Percentiles rank a stretch among this genome's conserved stretches.
Conservation (phyloP, 2,888 invertebrate genomes). For the Nemoura dubitans region DNA sequence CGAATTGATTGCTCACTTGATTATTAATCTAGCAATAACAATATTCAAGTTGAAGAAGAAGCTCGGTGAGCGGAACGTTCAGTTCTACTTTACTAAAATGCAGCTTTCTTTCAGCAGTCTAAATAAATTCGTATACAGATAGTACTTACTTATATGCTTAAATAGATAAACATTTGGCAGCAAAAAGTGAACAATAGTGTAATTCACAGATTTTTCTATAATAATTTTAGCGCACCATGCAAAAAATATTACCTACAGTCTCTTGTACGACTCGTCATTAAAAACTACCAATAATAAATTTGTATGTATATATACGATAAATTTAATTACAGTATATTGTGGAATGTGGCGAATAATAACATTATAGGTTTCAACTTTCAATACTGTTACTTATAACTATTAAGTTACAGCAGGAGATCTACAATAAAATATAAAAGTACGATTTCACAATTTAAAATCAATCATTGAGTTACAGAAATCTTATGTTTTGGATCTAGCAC, state of each 20-base stretch:
- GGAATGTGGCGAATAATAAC: not conserved
- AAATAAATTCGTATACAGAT: too few relatives aligned
- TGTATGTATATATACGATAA: not conserved
- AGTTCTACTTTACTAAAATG: too few relatives aligned
- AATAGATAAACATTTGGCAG: not conserved
- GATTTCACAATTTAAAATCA: not conserved
- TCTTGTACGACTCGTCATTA: not conserved
- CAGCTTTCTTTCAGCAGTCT: too few relatives aligned
- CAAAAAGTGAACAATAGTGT: not conserved
- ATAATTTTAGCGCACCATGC: not conserved
- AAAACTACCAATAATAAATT: not conserved
- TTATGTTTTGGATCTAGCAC: not conserved
- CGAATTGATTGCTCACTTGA: too few relatives aligned
- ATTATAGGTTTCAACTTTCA: too few relatives aligned
- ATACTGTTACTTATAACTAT: not conserved
- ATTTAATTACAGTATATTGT: not conserved
- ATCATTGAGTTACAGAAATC: not conserved
- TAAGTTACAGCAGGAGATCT: not conserved
- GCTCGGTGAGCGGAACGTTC: too few relatives aligned
- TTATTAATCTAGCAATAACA: too few relatives aligned
- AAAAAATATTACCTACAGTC: not conserved
- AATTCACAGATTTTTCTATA: not conserved
- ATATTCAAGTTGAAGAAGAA: too few relatives aligned
- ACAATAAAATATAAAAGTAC: not conserved
- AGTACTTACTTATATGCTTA: not conserved